phyloP scores from a whole-genome alignment of 2,888 invertebrate species.

The Cheilosia scutellata region DNA sequence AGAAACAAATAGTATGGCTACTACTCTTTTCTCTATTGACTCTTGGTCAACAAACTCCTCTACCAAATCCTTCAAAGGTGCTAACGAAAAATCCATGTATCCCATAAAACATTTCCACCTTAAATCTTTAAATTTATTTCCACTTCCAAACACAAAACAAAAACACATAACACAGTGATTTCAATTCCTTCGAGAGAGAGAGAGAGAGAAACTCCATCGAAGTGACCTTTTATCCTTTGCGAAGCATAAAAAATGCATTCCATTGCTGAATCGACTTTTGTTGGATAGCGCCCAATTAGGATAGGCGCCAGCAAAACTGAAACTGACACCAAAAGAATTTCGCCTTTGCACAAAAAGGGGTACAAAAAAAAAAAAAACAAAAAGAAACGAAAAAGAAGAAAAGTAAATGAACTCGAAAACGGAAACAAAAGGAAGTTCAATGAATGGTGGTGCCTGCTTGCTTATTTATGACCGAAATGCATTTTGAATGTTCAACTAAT shows the following conservation, averaged over 20 bases:
- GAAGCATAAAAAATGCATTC: constrained; percentile 62
- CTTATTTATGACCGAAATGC: constrained; percentile 58
- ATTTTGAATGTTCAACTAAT: constrained; percentile 56
- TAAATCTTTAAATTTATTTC: too few relatives aligned
- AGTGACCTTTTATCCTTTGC: constrained; percentile 62
- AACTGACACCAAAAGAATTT: constrained; percentile 63
- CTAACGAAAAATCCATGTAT: too few relatives aligned
- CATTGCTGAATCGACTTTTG: constrained; percentile 62
- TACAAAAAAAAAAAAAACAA: background rate
- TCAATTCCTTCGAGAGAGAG: background rate
- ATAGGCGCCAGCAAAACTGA: constrained; percentile 71
- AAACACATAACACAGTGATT: background rate
- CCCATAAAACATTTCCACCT: too few relatives aligned
- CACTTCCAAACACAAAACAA: background rate
- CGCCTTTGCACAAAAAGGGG: background rate
- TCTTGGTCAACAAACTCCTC: too few relatives aligned
- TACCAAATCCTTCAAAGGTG: too few relatives aligned
- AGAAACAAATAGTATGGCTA: too few relatives aligned
- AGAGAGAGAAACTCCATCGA: constrained; percentile 1
- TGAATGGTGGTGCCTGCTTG: constrained; percentile 32
- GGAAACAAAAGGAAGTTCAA: constrained; percentile 37
- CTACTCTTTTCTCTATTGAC: too few relatives aligned
- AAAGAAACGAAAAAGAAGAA: constrained; percentile 4
- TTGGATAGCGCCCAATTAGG: constrained; percentile 73
- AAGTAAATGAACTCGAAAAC: constrained; percentile 64